phyloP scores from a whole-genome alignment of 2,113 vertebrate species.

The Bubo blakistoni region DNA sequence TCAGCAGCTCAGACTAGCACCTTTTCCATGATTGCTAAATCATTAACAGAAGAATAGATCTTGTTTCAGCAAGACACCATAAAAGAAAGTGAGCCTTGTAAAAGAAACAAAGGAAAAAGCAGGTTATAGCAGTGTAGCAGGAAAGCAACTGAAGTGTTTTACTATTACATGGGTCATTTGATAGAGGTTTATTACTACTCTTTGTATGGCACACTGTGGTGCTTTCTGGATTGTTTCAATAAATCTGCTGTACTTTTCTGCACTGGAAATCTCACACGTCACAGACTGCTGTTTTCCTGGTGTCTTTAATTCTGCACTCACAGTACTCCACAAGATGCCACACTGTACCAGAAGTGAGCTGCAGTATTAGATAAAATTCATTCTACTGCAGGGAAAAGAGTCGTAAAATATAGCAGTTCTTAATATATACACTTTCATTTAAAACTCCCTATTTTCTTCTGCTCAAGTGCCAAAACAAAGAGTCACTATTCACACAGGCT shows the following conservation, averaged over 20 bases:
- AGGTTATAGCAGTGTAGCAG: constrained; percentile 1
- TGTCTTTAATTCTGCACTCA: background rate
- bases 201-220: background rate
- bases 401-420: constrained; percentile 23
- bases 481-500: constrained; percentile 41
- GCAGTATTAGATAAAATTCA: constrained; percentile 28
- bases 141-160: background rate
- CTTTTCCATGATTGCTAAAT: background rate
- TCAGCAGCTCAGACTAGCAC: constrained; percentile 28
- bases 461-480: background rate
- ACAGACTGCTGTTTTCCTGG: background rate
- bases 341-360: background rate
- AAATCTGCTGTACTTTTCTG: background rate
- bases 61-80: background rate
- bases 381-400: constrained; percentile 18
- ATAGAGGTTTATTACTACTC: background rate
- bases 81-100: background rate
- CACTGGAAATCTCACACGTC: background rate
- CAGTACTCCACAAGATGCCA: constrained; percentile 8
- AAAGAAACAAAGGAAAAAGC: background rate
- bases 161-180: background rate
- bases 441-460: constrained; percentile 4
- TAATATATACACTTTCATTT: constrained; percentile 22
- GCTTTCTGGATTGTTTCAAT: background rate
- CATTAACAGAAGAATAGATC: background rate